Base-by-base conservation (phyloP, 2,888 invertebrate species). In the Andrena marginata region DNA sequence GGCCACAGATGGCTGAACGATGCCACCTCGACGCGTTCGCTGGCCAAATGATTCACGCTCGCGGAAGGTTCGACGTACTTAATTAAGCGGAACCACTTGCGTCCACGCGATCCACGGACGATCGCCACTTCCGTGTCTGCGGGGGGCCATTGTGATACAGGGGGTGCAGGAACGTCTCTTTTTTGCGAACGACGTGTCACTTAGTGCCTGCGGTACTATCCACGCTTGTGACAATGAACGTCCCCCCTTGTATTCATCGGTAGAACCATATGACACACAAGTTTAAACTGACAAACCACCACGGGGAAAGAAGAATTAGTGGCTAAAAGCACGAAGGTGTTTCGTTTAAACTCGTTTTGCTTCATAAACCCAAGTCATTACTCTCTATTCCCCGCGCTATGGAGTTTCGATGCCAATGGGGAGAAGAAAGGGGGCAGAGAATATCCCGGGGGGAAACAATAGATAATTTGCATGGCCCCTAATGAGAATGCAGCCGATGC, bases 1-100 rank as follows among this genome's bases (percentile, higher is more conserved):
- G 91, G 89, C 90, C 91, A 86, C 91, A 89, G 89, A 90, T 89
- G 91, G 90, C 89, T 89, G 89, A 89, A 86, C 84, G 56, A 70
- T 87, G 68, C 67, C 79, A 63, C 63, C 76, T 79, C 76, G 70
- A 59, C 48, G 81, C 84, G 59, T 77, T 85, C 80, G 72, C 78
- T 74, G 73, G 70, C 84, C 80, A 82, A 86, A 89, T 89, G 90
- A 90, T 88, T 90, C 85, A 87, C 85, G 85, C 87, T 86, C 85
- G 80, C 80, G 65, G 80, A 74, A 82, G 74, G 81, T 81, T 84
- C 82, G 76, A 69, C 79, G 84, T 60, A 76, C 82, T 87, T 91
- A 91, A 91, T 91, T 91, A 90, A 84, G 85, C 88, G 90, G 89
- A 90, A 90, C 91, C 87, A 83, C 79, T 83, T 81, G 82, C 33